Evolutionary conservation across 2,113 vertebrate species (phyloP), one percentile per base, ranked within the genome.

Genomic region (Larimichthys crocea): DNA sequence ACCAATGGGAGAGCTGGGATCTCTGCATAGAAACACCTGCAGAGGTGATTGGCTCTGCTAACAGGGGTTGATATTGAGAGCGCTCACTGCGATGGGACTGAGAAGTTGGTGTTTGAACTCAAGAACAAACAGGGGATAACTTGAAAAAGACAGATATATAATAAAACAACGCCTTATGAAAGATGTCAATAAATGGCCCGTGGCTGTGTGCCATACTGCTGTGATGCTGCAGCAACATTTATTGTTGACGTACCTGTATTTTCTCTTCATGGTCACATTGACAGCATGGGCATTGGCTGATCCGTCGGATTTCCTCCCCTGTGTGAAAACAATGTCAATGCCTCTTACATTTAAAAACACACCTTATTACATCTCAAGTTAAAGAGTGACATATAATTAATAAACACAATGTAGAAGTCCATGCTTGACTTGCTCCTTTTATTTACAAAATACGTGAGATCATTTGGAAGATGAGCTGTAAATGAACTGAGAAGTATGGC

Each of bases 211-310:
- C 29, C 52, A 24, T 29, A 20, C 8, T 53, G 50, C n/a, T 22
- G 35, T 22, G n/a, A 31, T 22, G 50, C 44, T 7, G 57, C 19
- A 53, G 48, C 55, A 64, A 48, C 14, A 49, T 16, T 55, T 3
- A 0, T 22, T 46, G 53, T 29, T 50, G 26, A 76, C 88, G 1
- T 89, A 99, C 98, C 98, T 98, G 96, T 99, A 99, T 71, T 99
- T 99, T 83, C 98, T 96, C 93, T 99, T 99, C 94, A 98, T 97
- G 29, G 96, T 96, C 67, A 98, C 97, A 0, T 99, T 99, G 89
- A 98, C 91, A 55, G 98, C 98, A 2, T 96, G 96, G 0, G 98
- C 98, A 1, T 98, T 98, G 3, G 96, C 96, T 0, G 97, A 96
- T 0, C 96, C 97, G 0, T 97, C 97, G 0, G 94, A 94, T 88